These are phyloP conservation scores for Drosophila nr. fundita DNA, from an alignment of 2,888 invertebrate genomes.

Conservation along the genomic window DNA sequence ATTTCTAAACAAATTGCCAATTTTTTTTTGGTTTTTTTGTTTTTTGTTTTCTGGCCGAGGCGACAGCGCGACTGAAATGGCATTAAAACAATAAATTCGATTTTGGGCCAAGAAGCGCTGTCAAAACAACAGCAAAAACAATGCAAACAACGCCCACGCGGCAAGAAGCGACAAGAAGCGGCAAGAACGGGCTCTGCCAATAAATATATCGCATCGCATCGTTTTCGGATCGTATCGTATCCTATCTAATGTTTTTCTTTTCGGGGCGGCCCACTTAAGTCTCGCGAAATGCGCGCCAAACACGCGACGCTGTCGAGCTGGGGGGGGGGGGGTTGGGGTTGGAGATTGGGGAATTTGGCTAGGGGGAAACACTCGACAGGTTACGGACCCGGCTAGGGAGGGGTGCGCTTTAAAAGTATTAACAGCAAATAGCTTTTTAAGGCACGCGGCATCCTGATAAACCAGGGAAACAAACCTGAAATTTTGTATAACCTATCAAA, in stretches of 20 bases:
- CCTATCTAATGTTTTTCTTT: slow-evolving; percentile 49
- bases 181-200: slow-evolving; percentile 54
- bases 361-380: slow-evolving; percentile 39
- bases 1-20: slow-evolving; percentile 80
- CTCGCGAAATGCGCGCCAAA: slow-evolving; percentile 67
- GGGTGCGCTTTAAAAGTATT: slow-evolving; percentile 43
- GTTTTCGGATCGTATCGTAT: slow-evolving; percentile 23
- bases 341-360: background rate
- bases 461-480: slow-evolving; percentile 11
- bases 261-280: slow-evolving; percentile 72
- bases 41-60: slow-evolving; percentile 4
- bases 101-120: slow-evolving; percentile 57
- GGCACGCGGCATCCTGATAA: background rate
- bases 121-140: slow-evolving; percentile 37
- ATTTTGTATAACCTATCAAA: slow-evolving; percentile 33
- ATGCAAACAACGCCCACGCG: slow-evolving; percentile 44
- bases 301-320: slow-evolving; percentile 59
- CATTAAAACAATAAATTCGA: slow-evolving; percentile 80
- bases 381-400: slow-evolving; percentile 10
- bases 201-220: slow-evolving; percentile 60
- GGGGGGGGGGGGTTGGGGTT: background rate
- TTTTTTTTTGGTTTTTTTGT: slow-evolving; percentile 32
- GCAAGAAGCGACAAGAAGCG: slow-evolving; percentile 5
- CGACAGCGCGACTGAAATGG: slow-evolving; percentile 64
- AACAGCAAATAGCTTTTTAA: slow-evolving; percentile 38